Base-by-base conservation (phyloP, 2,888 invertebrate species). In the Neoitamus cyanurus region DNA sequence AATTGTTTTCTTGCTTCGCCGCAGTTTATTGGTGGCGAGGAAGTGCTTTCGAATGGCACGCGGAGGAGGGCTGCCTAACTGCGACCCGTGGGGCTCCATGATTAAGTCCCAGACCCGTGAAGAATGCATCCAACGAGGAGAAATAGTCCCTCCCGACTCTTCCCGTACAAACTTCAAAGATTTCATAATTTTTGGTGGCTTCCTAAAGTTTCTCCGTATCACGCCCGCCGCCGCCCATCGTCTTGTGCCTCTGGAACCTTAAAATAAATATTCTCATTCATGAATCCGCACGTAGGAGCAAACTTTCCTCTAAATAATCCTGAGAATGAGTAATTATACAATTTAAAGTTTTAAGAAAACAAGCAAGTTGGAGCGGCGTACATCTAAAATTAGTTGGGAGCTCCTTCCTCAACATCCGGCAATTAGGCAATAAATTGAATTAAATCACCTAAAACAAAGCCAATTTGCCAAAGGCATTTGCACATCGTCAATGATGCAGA, bases 341-440 rank as follows among this genome's bases (percentile, higher is more conserved):
- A 58, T 58, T 58, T 58, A 58, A 58, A 58, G 58, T 58, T 58
- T 58, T 58, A 58, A 58, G 58, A 58, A 58, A 58, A 58, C 58
- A 58, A 58, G 58, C 58, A 25, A 58, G 58, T 58, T 25, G 25
- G 3, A 58, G 58, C 58, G 42, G 58, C 58, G 58, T 58, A 58
- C 58, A 58, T 58, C 20, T 15, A 58, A 58, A 58, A 58, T 58
- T 58, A 58, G 58, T 20, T 58, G 2, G 58, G 58, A 58, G 58
- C 58, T 58, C 58, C 58, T 25, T 58, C 9, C 58, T 20, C 58
- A 58, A 58, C 58, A 58, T 58, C 58, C 58, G 58, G 58, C 20
- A 58, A 58, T 58, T 58, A 25, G 58, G 58, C 25, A 58, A 58
- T 58, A 58, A 58, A 58, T 58, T 58, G 58, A 58, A 58, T 58